These are phyloP conservation scores for Vidua macroura DNA, from an alignment of 2,113 vertebrate species.

Conservation along the genomic window DNA sequence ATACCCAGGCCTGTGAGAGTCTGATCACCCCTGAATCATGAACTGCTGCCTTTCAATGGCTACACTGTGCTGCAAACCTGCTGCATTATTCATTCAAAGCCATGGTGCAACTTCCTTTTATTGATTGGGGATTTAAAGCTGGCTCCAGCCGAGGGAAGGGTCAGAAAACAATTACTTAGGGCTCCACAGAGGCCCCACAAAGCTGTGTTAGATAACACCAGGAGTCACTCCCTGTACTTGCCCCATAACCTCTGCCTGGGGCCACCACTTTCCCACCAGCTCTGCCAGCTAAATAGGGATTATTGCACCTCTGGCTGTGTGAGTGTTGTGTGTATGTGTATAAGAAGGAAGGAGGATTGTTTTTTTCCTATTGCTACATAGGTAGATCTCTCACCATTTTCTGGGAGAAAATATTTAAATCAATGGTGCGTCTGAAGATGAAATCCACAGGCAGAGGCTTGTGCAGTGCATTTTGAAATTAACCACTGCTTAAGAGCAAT, in stretches of 20 bases:
- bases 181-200: background rate
- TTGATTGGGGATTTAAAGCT: background rate
- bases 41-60: background rate
- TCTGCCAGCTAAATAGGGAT: background rate
- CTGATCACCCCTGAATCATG: background rate
- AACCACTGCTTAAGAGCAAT: background rate
- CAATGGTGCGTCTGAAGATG: background rate
- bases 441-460: background rate
- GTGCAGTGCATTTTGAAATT: background rate
- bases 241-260: constrained; percentile 21
- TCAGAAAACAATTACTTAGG: background rate
- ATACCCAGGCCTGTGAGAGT: background rate
- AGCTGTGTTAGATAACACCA: background rate
- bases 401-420: background rate
- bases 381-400: background rate
- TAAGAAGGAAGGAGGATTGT: background rate
- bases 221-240: background rate
- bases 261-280: background rate
- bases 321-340: background rate
- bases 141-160: background rate
- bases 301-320: background rate
- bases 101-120: background rate
- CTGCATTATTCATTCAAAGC: background rate
- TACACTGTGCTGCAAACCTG: background rate
- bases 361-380: background rate